These are phyloP conservation scores for Kobus ellipsiprymnus DNA, from an alignment of 2,113 vertebrate species.

Conservation along the genomic window DNA sequence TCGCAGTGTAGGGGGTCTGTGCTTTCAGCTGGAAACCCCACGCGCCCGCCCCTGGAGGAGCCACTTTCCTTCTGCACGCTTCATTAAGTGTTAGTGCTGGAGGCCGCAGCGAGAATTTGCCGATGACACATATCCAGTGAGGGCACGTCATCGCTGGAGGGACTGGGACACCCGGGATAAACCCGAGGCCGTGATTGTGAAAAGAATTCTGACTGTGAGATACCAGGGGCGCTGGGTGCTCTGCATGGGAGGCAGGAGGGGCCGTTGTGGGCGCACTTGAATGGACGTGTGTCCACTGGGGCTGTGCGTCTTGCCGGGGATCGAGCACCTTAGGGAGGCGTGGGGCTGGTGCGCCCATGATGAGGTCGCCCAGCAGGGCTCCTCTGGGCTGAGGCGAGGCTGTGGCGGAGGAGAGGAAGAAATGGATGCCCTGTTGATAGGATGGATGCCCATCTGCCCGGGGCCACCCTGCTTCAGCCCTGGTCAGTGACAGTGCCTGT, in stretches of 20 bases:
- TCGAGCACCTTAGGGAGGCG: fast-evolving
- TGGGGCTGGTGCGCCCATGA: fast-evolving
- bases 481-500: fast-evolving
- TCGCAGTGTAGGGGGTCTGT: fast-evolving
- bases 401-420: fast-evolving
- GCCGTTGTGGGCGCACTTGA: background rate
- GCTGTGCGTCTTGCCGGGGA: fast-evolving
- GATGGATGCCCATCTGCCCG: background rate
- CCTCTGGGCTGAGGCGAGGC: background rate
- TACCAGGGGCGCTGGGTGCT: fast-evolving
- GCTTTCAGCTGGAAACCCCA: background rate
- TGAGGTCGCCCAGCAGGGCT: fast-evolving
- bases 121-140: background rate
- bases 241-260: fast-evolving
- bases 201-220: fast-evolving
- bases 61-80: fast-evolving
- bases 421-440: fast-evolving
- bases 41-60: fast-evolving
- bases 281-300: fast-evolving
- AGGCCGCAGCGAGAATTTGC: fast-evolving
- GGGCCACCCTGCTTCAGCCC: fast-evolving
- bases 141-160: fast-evolving
- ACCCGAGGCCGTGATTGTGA: fast-evolving
- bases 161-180: background rate
- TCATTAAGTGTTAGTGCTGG: background rate